Evolutionary conservation across 2,797 vertebrate genomes (phyloP).

Genomic region (Anas acuta): DNA sequence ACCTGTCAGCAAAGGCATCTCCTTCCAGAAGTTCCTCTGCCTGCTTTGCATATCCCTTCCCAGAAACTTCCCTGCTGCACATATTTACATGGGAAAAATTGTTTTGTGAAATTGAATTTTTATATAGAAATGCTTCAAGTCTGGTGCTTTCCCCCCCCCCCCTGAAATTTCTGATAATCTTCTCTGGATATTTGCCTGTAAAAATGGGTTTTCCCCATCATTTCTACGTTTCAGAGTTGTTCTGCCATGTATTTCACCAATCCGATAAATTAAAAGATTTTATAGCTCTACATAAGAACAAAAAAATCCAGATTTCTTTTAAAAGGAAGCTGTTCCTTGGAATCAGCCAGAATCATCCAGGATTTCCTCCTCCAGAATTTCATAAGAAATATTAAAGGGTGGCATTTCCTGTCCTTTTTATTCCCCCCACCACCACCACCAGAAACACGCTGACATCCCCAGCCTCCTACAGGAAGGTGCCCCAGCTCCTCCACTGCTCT

Average conservation of each 20-base stretch:
- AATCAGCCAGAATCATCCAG: background rate
- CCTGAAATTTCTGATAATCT: background rate
- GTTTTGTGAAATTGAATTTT: background rate
- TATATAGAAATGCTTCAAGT: background rate
- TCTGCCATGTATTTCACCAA: background rate
- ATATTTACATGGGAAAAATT: background rate
- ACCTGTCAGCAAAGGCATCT: background rate
- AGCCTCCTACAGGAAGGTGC: fast-evolving
- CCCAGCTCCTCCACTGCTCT: background rate
- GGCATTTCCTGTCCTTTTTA: background rate
- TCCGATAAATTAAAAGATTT: background rate
- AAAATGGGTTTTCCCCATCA: background rate
- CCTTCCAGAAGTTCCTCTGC: background rate
- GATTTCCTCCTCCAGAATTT: background rate
- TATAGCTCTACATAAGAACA: background rate
- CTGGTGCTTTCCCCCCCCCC: background rate
- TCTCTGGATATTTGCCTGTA: background rate
- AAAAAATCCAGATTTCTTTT: background rate
- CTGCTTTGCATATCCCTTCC: background rate
- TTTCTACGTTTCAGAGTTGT: background rate
- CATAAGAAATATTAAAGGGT: background rate
- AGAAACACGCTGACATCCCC: background rate
- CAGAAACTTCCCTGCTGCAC: background rate
- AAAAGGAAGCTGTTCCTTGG: background rate
- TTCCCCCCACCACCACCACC: background rate